Evolutionary conservation across 2,113 vertebrate species (phyloP), one percentile per base, ranked within the genome.

Genomic region (Gavialis gangeticus): DNA sequence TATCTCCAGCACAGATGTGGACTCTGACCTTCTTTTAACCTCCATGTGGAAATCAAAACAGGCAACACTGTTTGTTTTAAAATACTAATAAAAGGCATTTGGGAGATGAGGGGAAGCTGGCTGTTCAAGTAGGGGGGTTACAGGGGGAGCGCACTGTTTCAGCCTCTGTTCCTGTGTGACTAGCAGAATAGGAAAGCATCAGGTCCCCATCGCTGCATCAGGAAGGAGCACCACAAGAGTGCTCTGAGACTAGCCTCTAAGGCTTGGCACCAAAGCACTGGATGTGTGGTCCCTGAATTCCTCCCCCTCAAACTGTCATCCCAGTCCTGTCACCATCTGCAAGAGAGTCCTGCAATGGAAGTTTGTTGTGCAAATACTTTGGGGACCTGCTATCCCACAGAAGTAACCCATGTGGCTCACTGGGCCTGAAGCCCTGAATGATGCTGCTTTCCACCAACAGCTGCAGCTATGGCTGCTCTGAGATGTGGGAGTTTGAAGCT

Each of bases 1-100:
- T 97, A 97, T 97, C 95, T 96, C 91, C 95, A 94, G 71, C 84
- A 90, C 97, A 97, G 96, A 97, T 97, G 97, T 97, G 73, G 88
- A 95, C 85, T 91, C 95, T 95, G 95, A 97, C 96, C 95, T 97
- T 95, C 78, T 60, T 79, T 85, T 95, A 95, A 97, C 95, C 96
- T 95, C 88, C 54, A 81, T 76, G 88, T 94, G 91, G 89, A 95
- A 97, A 97, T 87, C 82, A 92, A 95, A 92, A 91, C 92, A 94
- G 88, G 2, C 63, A 95, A 88, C 10, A 30, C 82, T 83, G 62
- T 82, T 96, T 97, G 87, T 64, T 94, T 92, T 95, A 89, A 93
- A 97, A 94, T 83, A 90, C 90, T 86, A 91, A 93, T 90, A 94
- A 88, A 11, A 93, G 91, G 56, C 67, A 1, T 93, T 95, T 82